These are phyloP conservation scores for Eumeta japonica DNA, from an alignment of 1,140 invertebrate species.

Conservation along the genomic window DNA sequence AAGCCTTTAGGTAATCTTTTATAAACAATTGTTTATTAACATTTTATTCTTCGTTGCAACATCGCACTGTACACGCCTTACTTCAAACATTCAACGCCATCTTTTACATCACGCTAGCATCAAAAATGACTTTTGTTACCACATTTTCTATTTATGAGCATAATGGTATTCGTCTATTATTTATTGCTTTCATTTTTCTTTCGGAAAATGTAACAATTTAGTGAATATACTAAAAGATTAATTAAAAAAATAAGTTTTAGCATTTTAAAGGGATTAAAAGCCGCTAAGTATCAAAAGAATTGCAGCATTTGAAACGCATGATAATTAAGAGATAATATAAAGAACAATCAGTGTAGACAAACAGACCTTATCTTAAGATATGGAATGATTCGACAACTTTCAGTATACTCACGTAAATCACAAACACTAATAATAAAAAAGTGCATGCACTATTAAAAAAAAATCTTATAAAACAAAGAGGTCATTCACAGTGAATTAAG, in stretches of 20 bases:
- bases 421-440: no score
- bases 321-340: no score
- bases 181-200: constrained; percentile 54
- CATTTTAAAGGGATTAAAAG: no score
- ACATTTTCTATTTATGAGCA: constrained; percentile 48
- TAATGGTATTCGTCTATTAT: constrained; percentile 27
- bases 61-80: constrained; percentile 47
- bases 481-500: no score
- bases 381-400: constrained; percentile 54
- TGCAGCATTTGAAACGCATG: no score
- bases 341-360: no score
- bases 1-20: no score
- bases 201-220: constrained; percentile 29
- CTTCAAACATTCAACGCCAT: constrained; percentile 44
- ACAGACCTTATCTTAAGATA: constrained; percentile 40
- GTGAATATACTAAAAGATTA: constrained; percentile 52
- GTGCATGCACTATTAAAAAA: no score
- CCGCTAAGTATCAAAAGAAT: no score
- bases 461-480: no score
- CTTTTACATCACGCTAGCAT: constrained; percentile 36
- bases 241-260: constrained; percentile 23
- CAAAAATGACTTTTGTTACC: constrained; percentile 43
- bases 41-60: constrained; percentile 53
- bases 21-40: constrained; percentile 59
- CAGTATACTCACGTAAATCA: constrained; percentile 53